A percentile compares a stretch with the other conserved stretches of the same genome.
These are phyloP conservation scores for Eurystomus gularis DNA, from an alignment of 2,113 vertebrate species.

Conservation along the genomic window DNA sequence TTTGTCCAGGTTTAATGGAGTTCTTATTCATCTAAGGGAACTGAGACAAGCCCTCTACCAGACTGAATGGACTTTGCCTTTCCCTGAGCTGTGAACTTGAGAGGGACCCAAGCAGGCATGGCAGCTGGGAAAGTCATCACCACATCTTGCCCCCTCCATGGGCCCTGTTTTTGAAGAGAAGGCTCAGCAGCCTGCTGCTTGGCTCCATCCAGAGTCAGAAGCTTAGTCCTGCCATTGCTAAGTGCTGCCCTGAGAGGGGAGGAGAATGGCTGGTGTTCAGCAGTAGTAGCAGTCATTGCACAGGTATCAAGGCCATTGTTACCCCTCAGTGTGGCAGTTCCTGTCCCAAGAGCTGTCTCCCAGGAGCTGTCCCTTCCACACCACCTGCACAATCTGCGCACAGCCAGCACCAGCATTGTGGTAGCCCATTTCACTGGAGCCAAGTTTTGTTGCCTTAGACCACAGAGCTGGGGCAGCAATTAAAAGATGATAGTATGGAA, in stretches of 20 bases:
- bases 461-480: background rate
- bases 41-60: background rate
- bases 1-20: background rate
- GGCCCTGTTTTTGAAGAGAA: background rate
- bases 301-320: background rate
- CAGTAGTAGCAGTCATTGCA: rapidly evolving
- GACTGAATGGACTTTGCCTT: background rate
- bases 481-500: background rate
- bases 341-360: background rate
- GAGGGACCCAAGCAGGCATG: background rate
- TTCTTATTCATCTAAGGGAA: background rate
- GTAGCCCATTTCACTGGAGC: background rate
- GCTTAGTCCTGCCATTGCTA: background rate
- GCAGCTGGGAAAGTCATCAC: background rate
- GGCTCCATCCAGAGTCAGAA: background rate
- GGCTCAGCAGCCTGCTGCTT: background rate
- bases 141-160: background rate
- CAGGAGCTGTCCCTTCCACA: rapidly evolving
- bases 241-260: background rate
- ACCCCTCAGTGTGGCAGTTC: background rate
- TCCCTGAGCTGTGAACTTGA: background rate
- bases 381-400: rapidly evolving
- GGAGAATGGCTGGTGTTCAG: background rate
- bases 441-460: background rate
- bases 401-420: background rate